phyloP scores from a whole-genome alignment of 2,113 vertebrate species.

The Plecotus auritus region DNA sequence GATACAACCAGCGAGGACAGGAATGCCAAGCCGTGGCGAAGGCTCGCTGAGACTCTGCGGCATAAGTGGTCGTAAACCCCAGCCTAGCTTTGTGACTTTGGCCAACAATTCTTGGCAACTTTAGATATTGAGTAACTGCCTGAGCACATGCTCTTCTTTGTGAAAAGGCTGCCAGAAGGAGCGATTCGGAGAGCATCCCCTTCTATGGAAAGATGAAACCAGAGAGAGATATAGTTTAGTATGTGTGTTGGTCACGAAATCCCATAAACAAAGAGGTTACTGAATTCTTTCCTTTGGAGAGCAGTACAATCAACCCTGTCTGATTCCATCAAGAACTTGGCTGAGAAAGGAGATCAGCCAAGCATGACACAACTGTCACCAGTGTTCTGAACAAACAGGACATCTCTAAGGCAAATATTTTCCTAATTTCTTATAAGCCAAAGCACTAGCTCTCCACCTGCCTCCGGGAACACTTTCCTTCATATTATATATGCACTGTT shows the following conservation, averaged over 20 bases:
- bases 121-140: neutral
- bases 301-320: neutral
- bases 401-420: neutral
- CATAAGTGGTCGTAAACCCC: neutral
- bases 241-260: neutral
- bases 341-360: neutral
- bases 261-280: neutral
- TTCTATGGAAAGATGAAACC: slow-evolving; percentile 29
- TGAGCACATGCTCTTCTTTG: neutral
- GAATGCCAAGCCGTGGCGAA: neutral
- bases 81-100: neutral
- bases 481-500: neutral
- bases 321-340: neutral
- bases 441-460: neutral
- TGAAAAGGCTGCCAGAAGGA: neutral
- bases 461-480: neutral
- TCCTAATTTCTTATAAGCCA: neutral
- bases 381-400: neutral
- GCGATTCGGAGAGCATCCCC: neutral
- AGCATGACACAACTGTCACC: neutral
- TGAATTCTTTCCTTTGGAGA: neutral
- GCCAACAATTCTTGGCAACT: slow-evolving; percentile 54
- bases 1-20: neutral
- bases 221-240: neutral
- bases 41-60: neutral